Conservation (phyloP, 1,140 invertebrate species). For the Triops cancriformis region DNA sequence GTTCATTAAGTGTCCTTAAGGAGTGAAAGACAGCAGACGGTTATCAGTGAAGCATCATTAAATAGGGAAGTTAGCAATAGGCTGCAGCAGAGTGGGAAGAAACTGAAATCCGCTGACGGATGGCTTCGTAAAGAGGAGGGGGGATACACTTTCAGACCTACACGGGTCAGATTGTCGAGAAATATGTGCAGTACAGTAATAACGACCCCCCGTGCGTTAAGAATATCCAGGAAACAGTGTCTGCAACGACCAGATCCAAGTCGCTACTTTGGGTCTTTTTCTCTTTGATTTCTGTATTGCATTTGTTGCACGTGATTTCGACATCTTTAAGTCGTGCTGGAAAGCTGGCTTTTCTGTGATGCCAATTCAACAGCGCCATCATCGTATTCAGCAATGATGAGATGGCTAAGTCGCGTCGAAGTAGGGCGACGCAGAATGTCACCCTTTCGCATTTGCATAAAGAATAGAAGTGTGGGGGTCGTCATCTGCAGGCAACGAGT, state of each 20-base stretch:
- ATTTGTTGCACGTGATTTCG: too few relatives aligned
- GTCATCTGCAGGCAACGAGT: conserved; percentile 2
- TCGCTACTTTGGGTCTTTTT: too few relatives aligned
- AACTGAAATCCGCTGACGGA: background rate
- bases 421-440: background rate
- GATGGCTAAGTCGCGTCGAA: background rate
- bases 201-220: background rate
- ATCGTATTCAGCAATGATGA: background rate
- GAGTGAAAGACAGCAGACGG: conserved; percentile 12
- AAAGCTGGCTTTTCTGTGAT: too few relatives aligned
- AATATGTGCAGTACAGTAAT: background rate
- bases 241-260: too few relatives aligned
- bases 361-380: background rate
- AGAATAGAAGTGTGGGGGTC: conserved; percentile 5
- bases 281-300: too few relatives aligned
- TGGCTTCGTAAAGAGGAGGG: background rate
- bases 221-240: too few relatives aligned
- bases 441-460: background rate
- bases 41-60: conserved; percentile 14
- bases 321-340: too few relatives aligned
- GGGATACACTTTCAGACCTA: background rate
- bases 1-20: conserved; percentile 6
- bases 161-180: background rate
- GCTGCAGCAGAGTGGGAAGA: background rate
- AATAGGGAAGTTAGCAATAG: conserved; percentile 9